These are phyloP conservation scores for Larimichthys crocea DNA, from an alignment of 2,113 vertebrate genomes.

Conservation along the genomic window DNA sequence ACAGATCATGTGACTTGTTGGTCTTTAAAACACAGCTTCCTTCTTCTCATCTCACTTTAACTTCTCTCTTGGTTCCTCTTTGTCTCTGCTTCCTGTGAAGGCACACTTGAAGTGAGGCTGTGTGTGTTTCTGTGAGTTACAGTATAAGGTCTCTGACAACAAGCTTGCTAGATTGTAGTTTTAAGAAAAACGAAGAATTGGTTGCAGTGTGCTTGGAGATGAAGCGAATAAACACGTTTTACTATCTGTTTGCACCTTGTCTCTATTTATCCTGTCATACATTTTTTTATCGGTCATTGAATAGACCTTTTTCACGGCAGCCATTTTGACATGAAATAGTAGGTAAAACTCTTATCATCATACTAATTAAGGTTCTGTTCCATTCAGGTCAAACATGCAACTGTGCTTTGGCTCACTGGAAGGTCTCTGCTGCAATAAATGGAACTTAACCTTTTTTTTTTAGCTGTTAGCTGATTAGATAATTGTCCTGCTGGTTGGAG, in stretches of 20 bases:
- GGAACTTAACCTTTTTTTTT: no score
- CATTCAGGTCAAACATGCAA: no score
- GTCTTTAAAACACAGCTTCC: conserved; percentile 16
- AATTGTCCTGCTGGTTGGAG: background rate
- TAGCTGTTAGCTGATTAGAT: background rate
- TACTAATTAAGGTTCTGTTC: no score
- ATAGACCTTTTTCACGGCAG: no score
- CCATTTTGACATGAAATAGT: no score
- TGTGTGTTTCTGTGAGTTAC: no score
- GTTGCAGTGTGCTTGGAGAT: conserved; percentile 5
- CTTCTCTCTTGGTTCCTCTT: conserved; percentile 43
- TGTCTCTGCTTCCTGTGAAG: conserved; percentile 25
- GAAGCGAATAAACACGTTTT: no score
- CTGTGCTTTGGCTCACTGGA: no score
- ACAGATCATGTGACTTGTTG: conserved; percentile 34
- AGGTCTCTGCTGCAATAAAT: no score
- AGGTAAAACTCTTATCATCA: no score
- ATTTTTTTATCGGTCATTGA: no score
- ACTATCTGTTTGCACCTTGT: no score
- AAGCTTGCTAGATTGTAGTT: background rate
- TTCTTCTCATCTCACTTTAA: conserved; percentile 2
- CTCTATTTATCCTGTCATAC: background rate
- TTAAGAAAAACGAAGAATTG: conserved; percentile 7
- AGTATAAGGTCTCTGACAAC: conserved; percentile 27
- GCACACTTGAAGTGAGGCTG: background rate